phyloP scores from a whole-genome alignment of 2,113 vertebrate species.

The Carassius carassius region DNA sequence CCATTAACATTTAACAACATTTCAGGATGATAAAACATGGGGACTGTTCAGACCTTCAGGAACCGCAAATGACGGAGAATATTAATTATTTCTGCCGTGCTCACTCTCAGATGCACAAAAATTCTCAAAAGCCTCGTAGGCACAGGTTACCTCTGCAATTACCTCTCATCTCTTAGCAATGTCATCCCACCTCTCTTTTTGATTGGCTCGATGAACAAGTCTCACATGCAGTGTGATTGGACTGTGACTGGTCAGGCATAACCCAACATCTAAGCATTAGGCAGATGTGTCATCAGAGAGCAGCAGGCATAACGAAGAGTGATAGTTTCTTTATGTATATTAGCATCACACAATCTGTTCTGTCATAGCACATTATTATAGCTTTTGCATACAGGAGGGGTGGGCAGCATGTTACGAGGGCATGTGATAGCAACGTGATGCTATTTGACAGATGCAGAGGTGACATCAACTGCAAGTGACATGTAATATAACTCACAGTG shows the following conservation, averaged over 20 bases:
- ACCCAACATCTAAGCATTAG: neutral
- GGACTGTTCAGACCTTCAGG: conserved; percentile 62
- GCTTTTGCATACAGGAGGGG: neutral
- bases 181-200: conserved; percentile 1
- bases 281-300: conserved; percentile 18
- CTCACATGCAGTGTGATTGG: neutral
- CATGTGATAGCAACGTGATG: neutral
- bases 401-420: neutral
- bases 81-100: conserved; percentile 64
- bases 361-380: conserved; percentile 35
- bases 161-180: neutral
- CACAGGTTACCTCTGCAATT: conserved; percentile 12
- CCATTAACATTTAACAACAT: conserved; percentile 75
- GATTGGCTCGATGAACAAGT: neutral
- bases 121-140: neutral
- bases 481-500: conserved; percentile 20
- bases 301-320: conserved; percentile 22
- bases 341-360: conserved; percentile 24
- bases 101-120: conserved; percentile 17
- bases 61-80: conserved; percentile 61
- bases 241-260: neutral
- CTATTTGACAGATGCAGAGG: conserved; percentile 12
- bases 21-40: conserved; percentile 70
- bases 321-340: conserved; percentile 29
- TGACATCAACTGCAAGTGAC: conserved; percentile 27